Evolutionary conservation across 1,140 invertebrate species (phyloP), one percentile per base, ranked within the genome.

Genomic region (Theocolax elegans): DNA sequence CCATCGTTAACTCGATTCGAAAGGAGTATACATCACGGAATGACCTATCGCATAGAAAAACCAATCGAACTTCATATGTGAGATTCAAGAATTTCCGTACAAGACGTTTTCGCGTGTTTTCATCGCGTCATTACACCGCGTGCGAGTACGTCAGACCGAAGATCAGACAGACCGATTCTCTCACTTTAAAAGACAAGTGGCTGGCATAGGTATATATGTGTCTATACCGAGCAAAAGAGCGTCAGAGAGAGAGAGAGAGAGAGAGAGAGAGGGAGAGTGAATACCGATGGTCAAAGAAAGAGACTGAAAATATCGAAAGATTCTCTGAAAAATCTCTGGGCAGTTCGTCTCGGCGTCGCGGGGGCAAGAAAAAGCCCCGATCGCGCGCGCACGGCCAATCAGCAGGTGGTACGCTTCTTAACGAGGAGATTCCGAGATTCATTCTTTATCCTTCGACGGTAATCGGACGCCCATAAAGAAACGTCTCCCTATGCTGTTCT

Each of bases 401-500:
- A 75, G 76, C 73, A 71, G 74, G 74, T 75, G 75, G 73, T 77
- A 74, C 68, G 72, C 53, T 70, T 75, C 70, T 53, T 75, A 76
- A 76, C 73, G 75, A 76, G 75, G 65, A 73, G 73, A 75, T 77
- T 77, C 75, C 75, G 74, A 72, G 67, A 73, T 77, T 75, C 68
- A 70, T 74, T 77, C 75, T 74, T 75, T 74, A 74, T 54, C 72
- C 72, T 62, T 74, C 63, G 72, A 70, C 73, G 74, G 72, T 74
- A 73, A 75, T 69, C 67, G 67, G 49, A 63, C 67, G n/a, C 48
- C 46, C 56, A 63, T 69, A 69, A 69, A 69, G 67, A 69, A 69
- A 69, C 67, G 21, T 38, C 44, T 1, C 9, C 53, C n/a, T 17
- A 8, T 44, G 12, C 6, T 8, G n/a, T 48, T 27, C 58, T 27